Evolutionary conservation across 2,797 vertebrate species (phyloP).

Genomic region (Cuniculus paca): DNA sequence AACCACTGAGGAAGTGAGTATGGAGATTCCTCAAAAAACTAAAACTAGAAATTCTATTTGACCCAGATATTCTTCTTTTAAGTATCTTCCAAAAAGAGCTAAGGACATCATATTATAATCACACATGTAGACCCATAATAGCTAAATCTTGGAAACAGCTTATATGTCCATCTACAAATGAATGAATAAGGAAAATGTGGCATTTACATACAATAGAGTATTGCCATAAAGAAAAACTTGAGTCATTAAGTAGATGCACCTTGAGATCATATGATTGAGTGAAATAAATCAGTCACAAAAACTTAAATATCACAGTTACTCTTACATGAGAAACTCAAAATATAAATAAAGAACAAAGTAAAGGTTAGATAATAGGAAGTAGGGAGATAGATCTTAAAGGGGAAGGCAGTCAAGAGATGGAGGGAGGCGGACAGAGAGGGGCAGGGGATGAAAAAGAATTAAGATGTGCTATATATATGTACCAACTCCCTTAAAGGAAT

Average conservation of each 20-base stretch:
- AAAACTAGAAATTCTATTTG: neutral
- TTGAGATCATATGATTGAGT: neutral
- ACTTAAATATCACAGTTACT: neutral
- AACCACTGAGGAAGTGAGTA: neutral
- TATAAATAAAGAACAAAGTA: neutral
- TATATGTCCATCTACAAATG: neutral
- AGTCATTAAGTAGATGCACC: neutral
- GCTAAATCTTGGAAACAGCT: neutral
- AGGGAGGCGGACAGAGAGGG: neutral
- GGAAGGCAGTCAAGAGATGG: neutral
- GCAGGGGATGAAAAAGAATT: neutral
- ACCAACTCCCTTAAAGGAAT: neutral
- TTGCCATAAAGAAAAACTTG: neutral
- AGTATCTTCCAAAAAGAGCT: neutral
- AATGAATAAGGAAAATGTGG: neutral
- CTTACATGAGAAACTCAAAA: neutral
- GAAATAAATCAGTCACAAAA: neutral
- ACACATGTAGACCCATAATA: neutral
- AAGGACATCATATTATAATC: neutral
- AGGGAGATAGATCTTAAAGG: neutral
- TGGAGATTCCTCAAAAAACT: neutral
- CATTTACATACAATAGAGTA: neutral
- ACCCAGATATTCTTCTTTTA: neutral
- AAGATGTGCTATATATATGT: neutral
- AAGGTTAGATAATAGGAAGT: neutral